A percentile compares a stretch with the other conserved stretches of the same genome.
These are phyloP conservation scores for Cryptotis parvus DNA, from an alignment of 2,113 vertebrate genomes.

Conservation along the genomic window DNA sequence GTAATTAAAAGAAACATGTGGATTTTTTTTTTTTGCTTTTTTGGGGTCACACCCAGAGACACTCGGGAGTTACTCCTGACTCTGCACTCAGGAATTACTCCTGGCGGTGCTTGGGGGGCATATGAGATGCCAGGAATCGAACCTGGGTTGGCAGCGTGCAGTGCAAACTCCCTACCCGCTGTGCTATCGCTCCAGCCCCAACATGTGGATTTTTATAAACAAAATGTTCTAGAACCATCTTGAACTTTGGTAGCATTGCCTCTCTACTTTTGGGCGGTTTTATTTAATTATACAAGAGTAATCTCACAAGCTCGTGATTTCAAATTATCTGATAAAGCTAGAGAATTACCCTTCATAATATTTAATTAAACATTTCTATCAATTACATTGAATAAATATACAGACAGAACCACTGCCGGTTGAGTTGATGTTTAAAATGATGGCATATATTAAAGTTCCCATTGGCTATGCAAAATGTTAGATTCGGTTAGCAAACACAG, in stretches of 20 bases:
- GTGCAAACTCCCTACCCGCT: too few species aligned
- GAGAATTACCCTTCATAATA: conserved; percentile 83
- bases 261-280: conserved; percentile 61
- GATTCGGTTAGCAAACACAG: conserved; percentile 81
- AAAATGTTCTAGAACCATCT: conserved; percentile 59
- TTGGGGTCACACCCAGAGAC: too few species aligned
- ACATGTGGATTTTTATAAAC: conserved; percentile 1
- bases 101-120: too few species aligned
- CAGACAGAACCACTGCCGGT: conserved; percentile 77
- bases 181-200: too few species aligned
- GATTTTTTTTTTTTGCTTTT: too few species aligned
- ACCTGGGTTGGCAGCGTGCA: too few species aligned
- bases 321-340: conserved; percentile 79
- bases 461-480: conserved; percentile 76
- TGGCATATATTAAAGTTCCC: conserved; percentile 83
- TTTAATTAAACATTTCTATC: conserved; percentile 88
- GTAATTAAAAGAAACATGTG: conserved; percentile 8
- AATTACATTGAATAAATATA: conserved; percentile 87
- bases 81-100: too few species aligned
- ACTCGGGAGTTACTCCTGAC: too few species aligned
- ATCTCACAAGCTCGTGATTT: conserved; percentile 79
- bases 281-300: conserved; percentile 83
- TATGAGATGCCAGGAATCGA: too few species aligned
- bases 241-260: conserved; percentile 20
- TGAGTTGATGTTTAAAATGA: conserved; percentile 81